Evolutionary conservation across 2,797 vertebrate genomes (phyloP).

Genomic region (Graptemys geographica): DNA sequence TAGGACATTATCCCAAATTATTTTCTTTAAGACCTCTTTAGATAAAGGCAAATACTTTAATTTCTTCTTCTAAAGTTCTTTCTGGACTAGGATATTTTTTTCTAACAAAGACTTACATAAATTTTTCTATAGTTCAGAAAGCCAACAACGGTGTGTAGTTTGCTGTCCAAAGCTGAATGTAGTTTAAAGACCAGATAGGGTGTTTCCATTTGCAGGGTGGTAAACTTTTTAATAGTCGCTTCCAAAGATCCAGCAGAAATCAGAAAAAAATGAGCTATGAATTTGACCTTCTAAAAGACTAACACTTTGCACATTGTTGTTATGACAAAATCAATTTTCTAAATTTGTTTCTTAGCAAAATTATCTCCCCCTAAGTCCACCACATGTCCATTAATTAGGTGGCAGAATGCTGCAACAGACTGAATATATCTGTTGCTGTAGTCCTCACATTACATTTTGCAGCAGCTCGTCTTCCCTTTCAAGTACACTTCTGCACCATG

Average conservation of each 20-base stretch:
- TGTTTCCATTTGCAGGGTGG: background rate
- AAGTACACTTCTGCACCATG: background rate
- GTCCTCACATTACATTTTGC: background rate
- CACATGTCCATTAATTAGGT: conserved; percentile 6
- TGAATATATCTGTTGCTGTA: background rate
- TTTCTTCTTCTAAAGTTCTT: conserved; percentile 24
- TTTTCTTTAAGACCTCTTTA: conserved; percentile 40
- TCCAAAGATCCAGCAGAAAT: conserved; percentile 1
- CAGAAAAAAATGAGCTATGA: fast-evolving
- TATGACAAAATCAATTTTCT: conserved; percentile 46
- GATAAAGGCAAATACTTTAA: conserved; percentile 31
- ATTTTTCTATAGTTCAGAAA: conserved; percentile 11
- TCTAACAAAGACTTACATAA: background rate
- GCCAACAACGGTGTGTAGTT: background rate
- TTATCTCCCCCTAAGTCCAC: background rate
- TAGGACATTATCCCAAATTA: conserved; percentile 56
- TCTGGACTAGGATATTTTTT: background rate
- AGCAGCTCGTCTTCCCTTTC: background rate
- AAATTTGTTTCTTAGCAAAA: conserved; percentile 48
- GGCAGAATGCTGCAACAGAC: background rate
- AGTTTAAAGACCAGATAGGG: background rate
- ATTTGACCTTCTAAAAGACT: conserved; percentile 7
- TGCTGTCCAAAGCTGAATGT: background rate
- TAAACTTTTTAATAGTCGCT: conserved; percentile 15
- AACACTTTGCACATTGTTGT: conserved; percentile 9